Conservation (phyloP, 2,797 vertebrate genomes). For the Enteromius fasciolatus region DNA sequence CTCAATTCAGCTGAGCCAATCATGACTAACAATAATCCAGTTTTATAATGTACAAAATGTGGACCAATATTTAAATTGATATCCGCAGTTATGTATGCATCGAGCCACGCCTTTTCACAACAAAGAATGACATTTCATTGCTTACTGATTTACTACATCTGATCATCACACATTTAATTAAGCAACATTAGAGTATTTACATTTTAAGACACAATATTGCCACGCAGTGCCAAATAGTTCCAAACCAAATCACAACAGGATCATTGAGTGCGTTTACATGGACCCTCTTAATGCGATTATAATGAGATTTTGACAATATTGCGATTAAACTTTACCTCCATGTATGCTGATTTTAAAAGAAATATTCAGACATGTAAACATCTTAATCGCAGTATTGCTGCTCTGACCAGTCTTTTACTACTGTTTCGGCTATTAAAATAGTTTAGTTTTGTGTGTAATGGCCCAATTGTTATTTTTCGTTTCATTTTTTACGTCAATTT, state of each 20-base stretch:
- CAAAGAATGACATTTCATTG: background rate
- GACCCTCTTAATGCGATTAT: no score
- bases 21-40: background rate
- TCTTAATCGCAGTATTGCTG: no score
- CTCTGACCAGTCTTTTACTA: no score
- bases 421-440: no score
- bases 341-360: no score
- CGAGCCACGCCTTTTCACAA: background rate
- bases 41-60: constrained; percentile 3
- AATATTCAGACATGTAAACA: no score
- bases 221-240: background rate
- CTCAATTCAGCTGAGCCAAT: background rate
- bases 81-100: background rate
- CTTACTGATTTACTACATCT: background rate
- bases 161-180: background rate
- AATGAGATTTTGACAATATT: no score
- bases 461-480: no score
- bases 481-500: no score
- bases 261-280: background rate
- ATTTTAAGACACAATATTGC: background rate
- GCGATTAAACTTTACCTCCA: no score
- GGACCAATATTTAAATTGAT: background rate
- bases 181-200: background rate
- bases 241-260: background rate
- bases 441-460: no score